Percentiles rank a stretch among this genome's conserved stretches.
Conservation (phyloP, 2,113 vertebrate genomes). For the Ptilonorhynchus violaceus region DNA sequence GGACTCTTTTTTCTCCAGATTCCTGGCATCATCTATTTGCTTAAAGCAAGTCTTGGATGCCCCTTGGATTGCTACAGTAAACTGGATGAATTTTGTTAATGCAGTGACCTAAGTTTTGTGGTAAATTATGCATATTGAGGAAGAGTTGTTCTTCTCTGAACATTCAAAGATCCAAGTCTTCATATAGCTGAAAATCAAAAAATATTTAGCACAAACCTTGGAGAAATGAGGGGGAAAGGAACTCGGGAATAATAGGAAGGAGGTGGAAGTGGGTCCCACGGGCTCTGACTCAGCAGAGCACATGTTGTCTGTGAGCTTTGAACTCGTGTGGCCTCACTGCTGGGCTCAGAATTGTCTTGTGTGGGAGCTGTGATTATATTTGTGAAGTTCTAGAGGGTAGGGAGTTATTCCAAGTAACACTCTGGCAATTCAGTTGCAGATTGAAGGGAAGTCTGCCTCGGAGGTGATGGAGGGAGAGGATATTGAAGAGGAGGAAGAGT, state of each 20-base stretch:
- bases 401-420: background rate
- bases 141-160: background rate
- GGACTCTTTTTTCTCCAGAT: background rate
- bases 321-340: background rate
- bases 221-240: background rate
- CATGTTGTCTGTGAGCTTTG: background rate
- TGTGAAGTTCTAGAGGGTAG: background rate
- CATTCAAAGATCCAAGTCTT: background rate
- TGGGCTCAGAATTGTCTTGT: background rate
- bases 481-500: constrained; percentile 67
- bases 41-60: background rate
- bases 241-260: background rate
- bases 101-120: background rate
- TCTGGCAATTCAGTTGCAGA: constrained; percentile 59
- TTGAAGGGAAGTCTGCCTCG: constrained; percentile 58
- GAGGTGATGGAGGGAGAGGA: constrained; percentile 67
- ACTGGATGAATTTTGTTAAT: background rate
- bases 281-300: background rate
- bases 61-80: background rate
- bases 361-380: background rate
- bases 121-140: background rate
- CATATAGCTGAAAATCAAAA: background rate
- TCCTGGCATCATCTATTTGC: background rate
- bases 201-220: background rate
- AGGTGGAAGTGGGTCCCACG: background rate